These are phyloP conservation scores for Hydrolagus colliei DNA, from an alignment of 2,797 vertebrate species.

Conservation along the genomic window DNA sequence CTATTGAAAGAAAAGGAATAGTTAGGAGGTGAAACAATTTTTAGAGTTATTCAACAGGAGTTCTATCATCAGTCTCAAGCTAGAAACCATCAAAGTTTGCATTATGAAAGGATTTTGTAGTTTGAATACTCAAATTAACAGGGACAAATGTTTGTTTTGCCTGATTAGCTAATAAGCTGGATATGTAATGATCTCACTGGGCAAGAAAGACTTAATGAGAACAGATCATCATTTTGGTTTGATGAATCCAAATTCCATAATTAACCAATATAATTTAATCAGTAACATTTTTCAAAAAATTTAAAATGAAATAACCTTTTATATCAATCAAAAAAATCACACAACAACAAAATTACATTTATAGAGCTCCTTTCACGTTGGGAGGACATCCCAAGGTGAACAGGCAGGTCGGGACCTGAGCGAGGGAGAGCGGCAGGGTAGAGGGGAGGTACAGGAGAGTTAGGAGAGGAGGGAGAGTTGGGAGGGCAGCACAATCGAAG, in stretches of 20 bases:
- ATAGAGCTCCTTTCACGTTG: too few relatives aligned
- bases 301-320: too few relatives aligned
- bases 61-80: not conserved
- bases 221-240: not conserved
- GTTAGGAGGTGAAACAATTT: not conserved
- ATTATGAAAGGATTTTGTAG: not conserved
- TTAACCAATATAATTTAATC: too few relatives aligned
- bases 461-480: too few relatives aligned
- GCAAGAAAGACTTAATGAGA: not conserved
- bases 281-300: too few relatives aligned
- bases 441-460: too few relatives aligned
- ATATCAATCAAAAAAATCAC: too few relatives aligned
- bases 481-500: too few relatives aligned
- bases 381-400: too few relatives aligned
- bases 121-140: not conserved
- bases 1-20: not conserved
- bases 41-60: not conserved
- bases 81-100: not conserved
- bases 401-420: too few relatives aligned
- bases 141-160: not conserved
- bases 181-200: not conserved
- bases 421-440: too few relatives aligned
- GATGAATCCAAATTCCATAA: not conserved
- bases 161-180: not conserved
- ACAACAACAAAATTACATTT: too few relatives aligned